A percentile compares a stretch with the other conserved stretches of the same genome.
Conservation (phyloP, 2,888 invertebrate genomes). For the Meteorus colon region DNA sequence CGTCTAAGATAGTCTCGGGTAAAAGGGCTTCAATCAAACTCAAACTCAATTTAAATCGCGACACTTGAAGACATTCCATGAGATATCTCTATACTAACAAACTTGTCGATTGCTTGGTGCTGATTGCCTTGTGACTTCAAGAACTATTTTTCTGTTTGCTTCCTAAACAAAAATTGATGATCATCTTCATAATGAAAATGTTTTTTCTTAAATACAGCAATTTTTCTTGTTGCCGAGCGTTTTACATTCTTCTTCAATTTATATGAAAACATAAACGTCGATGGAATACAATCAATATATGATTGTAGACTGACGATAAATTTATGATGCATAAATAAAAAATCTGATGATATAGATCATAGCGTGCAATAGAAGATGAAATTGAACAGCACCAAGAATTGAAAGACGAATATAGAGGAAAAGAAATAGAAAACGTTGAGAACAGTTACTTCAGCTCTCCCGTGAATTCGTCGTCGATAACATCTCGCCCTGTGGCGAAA, state of each 20-base stretch:
- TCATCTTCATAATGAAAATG: background rate
- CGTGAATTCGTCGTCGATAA: constrained; percentile 52
- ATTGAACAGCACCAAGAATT: background rate
- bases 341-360: background rate
- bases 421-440: constrained; percentile 43
- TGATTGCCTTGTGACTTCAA: constrained; percentile 20
- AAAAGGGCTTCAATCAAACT: constrained; percentile 52
- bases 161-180: background rate
- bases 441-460: constrained; percentile 48
- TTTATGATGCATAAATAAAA: background rate
- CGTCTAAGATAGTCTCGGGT: constrained; percentile 38
- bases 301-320: background rate
- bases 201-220: background rate
- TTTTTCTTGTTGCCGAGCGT: background rate
- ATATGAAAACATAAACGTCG: background rate
- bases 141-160: background rate
- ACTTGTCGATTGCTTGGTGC: constrained; percentile 13
- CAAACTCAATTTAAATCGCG: constrained; percentile 54
- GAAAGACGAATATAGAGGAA: constrained; percentile 2
- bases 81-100: constrained; percentile 7
- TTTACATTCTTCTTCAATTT: background rate
- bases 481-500: constrained; percentile 47
- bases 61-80: constrained; percentile 45
- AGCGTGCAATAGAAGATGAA: background rate
- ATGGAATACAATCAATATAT: background rate